A percentile compares a stretch with the other conserved stretches of the same genome.
These are phyloP conservation scores for Galendromus occidentalis DNA, from an alignment of 1,140 invertebrate genomes.

Conservation along the genomic window DNA sequence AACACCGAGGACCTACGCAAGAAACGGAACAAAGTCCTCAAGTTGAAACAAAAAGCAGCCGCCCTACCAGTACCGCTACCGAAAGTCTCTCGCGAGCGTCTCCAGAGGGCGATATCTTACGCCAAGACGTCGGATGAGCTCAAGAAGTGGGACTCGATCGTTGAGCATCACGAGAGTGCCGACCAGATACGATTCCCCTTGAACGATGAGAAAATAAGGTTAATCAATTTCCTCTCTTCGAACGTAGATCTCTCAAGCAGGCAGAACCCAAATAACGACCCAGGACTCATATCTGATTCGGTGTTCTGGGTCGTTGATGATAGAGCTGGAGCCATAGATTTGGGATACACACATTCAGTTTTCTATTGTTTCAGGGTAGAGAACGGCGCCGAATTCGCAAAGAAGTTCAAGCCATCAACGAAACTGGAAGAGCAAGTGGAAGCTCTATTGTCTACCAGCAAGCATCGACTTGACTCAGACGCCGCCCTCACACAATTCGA, in stretches of 20 bases:
- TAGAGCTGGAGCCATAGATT: too few species aligned
- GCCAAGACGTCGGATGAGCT: background rate
- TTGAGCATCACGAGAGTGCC: background rate
- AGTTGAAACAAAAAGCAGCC: background rate
- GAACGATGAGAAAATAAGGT: background rate
- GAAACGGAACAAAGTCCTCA: background rate
- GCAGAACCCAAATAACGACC: too few species aligned
- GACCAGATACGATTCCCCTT: background rate
- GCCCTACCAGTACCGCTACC: background rate
- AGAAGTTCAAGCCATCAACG: background rate
- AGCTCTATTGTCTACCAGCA: background rate
- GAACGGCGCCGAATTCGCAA: background rate
- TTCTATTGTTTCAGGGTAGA: background rate
- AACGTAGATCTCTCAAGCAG: too few species aligned
- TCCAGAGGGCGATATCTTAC: background rate
- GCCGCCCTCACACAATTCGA: background rate
- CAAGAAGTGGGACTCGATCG: background rate
- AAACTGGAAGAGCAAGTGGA: background rate
- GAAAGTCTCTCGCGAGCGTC: too few species aligned
- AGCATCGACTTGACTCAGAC: constrained; percentile 3
- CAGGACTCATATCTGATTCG: too few species aligned
- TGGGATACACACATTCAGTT: too few species aligned
- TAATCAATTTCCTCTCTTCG: too few species aligned
- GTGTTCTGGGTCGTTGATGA: too few species aligned
- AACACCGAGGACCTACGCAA: background rate